Base-by-base conservation (phyloP, 2,797 vertebrate genomes). In the Kryptolebias ocellatus region DNA sequence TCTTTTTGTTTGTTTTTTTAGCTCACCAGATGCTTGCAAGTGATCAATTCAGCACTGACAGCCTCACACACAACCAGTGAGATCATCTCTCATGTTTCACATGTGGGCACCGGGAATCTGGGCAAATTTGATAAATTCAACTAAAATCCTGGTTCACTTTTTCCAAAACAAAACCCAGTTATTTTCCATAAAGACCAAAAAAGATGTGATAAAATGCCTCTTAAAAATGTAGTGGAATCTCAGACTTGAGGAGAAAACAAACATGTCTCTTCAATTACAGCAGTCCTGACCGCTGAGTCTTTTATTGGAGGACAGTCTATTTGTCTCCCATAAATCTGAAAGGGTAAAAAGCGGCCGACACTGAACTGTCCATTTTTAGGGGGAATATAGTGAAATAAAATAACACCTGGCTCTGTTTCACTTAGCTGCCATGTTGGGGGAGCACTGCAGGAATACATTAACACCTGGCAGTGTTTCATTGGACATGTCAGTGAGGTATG, bases 381-480 rank as follows among this genome's bases (percentile, higher is more conserved):
- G 52, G 47, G 34, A 45, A 39, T 67, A 67, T 64, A 64, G 60
- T 80, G 59, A 76, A 76, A 64, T 64, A 74, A 75, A 70, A 67
- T 53, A 74, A 69, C 74, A 78, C 79, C 81, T 87, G 87, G 63
- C 67, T 76, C 72, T 56, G 69, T 82, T 89, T 85, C 54, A 54
- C 50, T 70, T 28, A 72, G 65, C 60, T 72, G 71, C 52, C 64
- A 57, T 46, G 58, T 60, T 37, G 10, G 52, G 28, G 37, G 58
- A 70, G 53, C 64, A 51, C 24, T 73, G 62, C 70, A 72, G 74
- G 66, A 67, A 69, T 62, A 81, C 65, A 80, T 87, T 81, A 83
- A 69, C 75, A 86, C 83, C 78, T 83, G 86, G 68, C 66, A 67
- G 61, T 60, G 62, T 85, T 86, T 90, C 73, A 79, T 52, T 57